Percentiles rank a stretch among this genome's conserved stretches.
phyloP scores from a whole-genome alignment of 1,140 invertebrate genomes.

The Phortica variegata region DNA sequence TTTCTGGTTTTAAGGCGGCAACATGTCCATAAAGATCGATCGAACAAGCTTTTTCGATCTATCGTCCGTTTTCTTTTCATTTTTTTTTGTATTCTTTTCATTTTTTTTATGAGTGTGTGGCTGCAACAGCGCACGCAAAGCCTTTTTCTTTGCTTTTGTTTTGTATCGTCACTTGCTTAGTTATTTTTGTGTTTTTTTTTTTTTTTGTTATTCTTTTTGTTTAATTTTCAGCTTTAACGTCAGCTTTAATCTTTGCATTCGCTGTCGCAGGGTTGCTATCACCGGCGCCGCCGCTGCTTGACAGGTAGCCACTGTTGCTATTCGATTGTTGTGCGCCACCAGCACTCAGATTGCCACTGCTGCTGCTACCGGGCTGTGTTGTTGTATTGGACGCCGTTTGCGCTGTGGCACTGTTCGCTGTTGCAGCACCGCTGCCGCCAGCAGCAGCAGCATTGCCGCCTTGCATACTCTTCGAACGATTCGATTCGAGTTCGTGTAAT shows the following conservation, averaged over 20 bases:
- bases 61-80: too few relatives aligned
- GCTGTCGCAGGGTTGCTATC: slow-evolving; percentile 55
- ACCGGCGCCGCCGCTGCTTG: slow-evolving; percentile 34
- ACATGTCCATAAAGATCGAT: too few relatives aligned
- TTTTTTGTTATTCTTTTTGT: slow-evolving; percentile 23
- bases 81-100: too few relatives aligned
- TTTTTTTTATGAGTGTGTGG: too few relatives aligned
- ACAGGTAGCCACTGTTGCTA: slow-evolving; percentile 39
- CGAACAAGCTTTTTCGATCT: too few relatives aligned
- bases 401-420: slow-evolving; percentile 32
- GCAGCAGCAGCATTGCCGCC: slow-evolving; percentile 28
- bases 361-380: slow-evolving; percentile 52
- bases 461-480: slow-evolving; percentile 50
- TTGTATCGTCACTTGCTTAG: too few relatives aligned
- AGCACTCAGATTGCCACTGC: slow-evolving; percentile 32
- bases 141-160: slow-evolving; percentile 18
- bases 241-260: slow-evolving; percentile 42
- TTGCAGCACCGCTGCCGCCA: slow-evolving; percentile 41
- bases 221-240: slow-evolving; percentile 37
- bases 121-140: slow-evolving; percentile 14
- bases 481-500: slow-evolving; percentile 74
- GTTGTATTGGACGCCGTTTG: slow-evolving; percentile 26
- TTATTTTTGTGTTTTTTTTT: slow-evolving; percentile 27
- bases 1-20: too few relatives aligned
- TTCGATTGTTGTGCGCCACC: too few relatives aligned